These are phyloP conservation scores for Leptinotarsa texana DNA, from an alignment of 1,140 invertebrate species.

Conservation along the genomic window DNA sequence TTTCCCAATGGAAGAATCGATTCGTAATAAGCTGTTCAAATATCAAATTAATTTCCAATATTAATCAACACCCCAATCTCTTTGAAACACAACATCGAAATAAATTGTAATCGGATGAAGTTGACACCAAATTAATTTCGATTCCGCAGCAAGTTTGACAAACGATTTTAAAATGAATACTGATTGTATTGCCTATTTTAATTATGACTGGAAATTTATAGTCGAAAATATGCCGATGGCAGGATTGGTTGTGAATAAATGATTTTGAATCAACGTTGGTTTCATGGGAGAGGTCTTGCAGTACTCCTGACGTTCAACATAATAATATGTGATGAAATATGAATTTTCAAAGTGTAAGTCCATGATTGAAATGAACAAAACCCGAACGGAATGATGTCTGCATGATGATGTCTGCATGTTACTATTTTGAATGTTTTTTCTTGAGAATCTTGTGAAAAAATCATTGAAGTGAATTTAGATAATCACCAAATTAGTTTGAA, in stretches of 20 bases:
- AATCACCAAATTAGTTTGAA: too few species aligned
- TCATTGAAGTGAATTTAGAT: too few species aligned
- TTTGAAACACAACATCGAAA: slow-evolving; percentile 16
- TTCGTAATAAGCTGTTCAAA: slow-evolving; percentile 13
- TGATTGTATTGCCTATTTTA: slow-evolving; percentile 39
- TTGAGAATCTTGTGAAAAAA: too few species aligned
- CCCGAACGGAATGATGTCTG: too few species aligned
- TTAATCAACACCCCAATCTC: slow-evolving; percentile 20
- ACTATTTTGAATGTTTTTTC: too few species aligned
- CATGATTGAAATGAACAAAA: too few species aligned
- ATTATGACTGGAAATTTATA: slow-evolving; percentile 35
- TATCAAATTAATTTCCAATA: slow-evolving; percentile 3
- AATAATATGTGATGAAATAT: too few species aligned
- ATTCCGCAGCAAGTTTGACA: slow-evolving; percentile 30
- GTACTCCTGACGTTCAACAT: too few species aligned
- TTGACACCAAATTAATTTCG: slow-evolving; percentile 44
- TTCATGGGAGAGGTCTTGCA: neutral
- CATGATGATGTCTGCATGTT: too few species aligned
- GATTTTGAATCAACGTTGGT: neutral
- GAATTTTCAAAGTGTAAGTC: too few species aligned
- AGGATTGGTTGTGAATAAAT: slow-evolving; percentile 18
- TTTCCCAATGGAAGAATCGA: neutral
- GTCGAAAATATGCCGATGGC: slow-evolving; percentile 35
- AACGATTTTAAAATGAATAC: slow-evolving; percentile 40
- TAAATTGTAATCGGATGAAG: slow-evolving; percentile 40